Evolutionary conservation across 2,797 vertebrate species (phyloP), one percentile per base, ranked within the genome.

Genomic region (Sardinella longiceps): DNA sequence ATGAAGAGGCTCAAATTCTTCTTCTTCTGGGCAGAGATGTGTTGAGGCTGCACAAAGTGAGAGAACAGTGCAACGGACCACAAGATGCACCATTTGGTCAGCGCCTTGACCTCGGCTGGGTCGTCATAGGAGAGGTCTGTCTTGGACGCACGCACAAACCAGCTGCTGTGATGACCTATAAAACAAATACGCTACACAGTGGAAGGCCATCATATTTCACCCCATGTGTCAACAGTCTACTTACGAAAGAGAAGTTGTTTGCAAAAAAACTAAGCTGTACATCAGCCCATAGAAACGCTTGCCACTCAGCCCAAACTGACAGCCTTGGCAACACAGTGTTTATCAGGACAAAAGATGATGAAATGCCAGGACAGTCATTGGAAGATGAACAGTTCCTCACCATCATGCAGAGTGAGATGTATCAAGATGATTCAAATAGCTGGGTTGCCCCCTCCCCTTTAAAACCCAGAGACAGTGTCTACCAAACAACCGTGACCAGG

Each of bases 321-420:
- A 15, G 30, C 4, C 70, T 4, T 37, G 70, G 18, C 1, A 37
- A 77, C 5, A 18, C 15, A n/a, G 23, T 20, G 51, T 56, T 25
- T 82, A 60, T 43, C 50, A 82, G 30, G 23, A 58, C 81, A 56
- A 58, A 58, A 18, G 51, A 82, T 20, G 81, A 82, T 50, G 53
- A 60, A 1, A 63, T 6, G n/a, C 5, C 5, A 20, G 30, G 51
- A 15, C 45, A 46, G 9, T 60, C 81, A 9, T 18, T 82, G 1
- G 37, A 82, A 33, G 81, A 60, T 18, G 0, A 18, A 5, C 51
- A 30, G 20, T 82, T 58, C 10, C 11, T 82, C 2, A 58, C 20
- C 18, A 82, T 30, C 50, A 58, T 60, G 81, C 20, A 60, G 3
- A 12, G 14, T 18, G 81, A 28, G 14, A 12, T 77, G 28, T 77